phyloP scores from a whole-genome alignment of 1,140 invertebrate genomes.

The Alviniconcha marisindica region DNA sequence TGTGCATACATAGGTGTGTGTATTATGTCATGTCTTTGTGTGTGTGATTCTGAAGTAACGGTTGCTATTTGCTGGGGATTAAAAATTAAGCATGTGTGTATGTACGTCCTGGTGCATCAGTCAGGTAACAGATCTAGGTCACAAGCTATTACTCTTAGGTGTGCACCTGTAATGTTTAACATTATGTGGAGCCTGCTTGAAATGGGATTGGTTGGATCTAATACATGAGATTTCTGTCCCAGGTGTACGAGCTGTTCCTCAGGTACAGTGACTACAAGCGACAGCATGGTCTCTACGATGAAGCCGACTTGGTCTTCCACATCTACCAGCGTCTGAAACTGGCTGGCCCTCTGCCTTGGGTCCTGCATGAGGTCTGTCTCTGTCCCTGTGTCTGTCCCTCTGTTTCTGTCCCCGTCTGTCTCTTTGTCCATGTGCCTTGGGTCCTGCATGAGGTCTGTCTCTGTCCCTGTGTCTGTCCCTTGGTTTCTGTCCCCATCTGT shows the following conservation, averaged over 20 bases:
- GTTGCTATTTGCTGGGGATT: too few relatives aligned
- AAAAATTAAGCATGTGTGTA: too few relatives aligned
- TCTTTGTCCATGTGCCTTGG: not conserved
- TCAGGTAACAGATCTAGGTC: too few relatives aligned
- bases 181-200: too few relatives aligned
- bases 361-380: slow-evolving; percentile 29
- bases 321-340: slow-evolving; percentile 50
- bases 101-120: too few relatives aligned
- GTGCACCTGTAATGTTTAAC: too few relatives aligned
- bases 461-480: not conserved
- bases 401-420: not conserved
- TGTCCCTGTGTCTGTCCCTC: not conserved
- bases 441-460: slow-evolving; percentile 31
- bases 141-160: too few relatives aligned
- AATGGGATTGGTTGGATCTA: too few relatives aligned
- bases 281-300: slow-evolving; percentile 65
- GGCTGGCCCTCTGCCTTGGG: not conserved
- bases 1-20: too few relatives aligned
- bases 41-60: too few relatives aligned
- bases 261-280: slow-evolving; percentile 56
- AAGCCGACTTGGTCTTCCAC: slow-evolving; percentile 63
- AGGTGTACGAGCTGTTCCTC: slow-evolving; percentile 60
- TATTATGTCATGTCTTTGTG: too few relatives aligned
- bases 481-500: not conserved
- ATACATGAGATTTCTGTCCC: not conserved